Conservation (phyloP, 2,113 vertebrate genomes). For the Cygnus buccinator region DNA sequence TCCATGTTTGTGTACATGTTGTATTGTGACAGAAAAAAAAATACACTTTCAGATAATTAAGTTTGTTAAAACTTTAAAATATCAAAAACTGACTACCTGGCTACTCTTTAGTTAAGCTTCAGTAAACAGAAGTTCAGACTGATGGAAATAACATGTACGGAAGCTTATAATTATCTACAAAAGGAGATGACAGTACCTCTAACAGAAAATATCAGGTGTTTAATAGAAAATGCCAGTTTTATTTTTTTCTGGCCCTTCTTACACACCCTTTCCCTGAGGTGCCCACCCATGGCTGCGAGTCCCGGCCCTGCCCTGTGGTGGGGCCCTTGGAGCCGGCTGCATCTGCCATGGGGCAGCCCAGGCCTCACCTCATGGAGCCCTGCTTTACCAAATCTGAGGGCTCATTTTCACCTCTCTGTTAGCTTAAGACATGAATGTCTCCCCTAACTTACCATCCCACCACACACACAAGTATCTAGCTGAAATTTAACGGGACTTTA, state of each 20-base stretch:
- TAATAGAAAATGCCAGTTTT: not conserved
- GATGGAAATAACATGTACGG: not conserved
- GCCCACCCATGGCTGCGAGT: too few relatives aligned
- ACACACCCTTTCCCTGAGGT: too few relatives aligned
- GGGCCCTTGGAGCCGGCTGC: too few relatives aligned
- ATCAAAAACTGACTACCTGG: fast-evolving
- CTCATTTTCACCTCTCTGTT: not conserved
- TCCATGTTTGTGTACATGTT: not conserved
- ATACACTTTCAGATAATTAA: not conserved
- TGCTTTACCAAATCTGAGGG: not conserved
- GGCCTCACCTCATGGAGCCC: not conserved
- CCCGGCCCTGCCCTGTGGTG: too few relatives aligned
- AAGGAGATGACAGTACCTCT: not conserved
- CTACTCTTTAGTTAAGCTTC: not conserved
- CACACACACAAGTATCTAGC: not conserved
- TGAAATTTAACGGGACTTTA: not conserved
- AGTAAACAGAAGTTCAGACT: not conserved
- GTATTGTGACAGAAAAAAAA: not conserved
- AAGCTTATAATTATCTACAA: not conserved
- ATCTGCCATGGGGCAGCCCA: too few relatives aligned
- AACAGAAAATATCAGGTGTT: not conserved
- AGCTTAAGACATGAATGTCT: not conserved
- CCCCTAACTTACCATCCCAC: not conserved
- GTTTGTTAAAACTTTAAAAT: not conserved
- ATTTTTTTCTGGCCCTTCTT: too few relatives aligned